Evolutionary conservation across 2,888 invertebrate species (phyloP).

Genomic region (Pteria penguin): DNA sequence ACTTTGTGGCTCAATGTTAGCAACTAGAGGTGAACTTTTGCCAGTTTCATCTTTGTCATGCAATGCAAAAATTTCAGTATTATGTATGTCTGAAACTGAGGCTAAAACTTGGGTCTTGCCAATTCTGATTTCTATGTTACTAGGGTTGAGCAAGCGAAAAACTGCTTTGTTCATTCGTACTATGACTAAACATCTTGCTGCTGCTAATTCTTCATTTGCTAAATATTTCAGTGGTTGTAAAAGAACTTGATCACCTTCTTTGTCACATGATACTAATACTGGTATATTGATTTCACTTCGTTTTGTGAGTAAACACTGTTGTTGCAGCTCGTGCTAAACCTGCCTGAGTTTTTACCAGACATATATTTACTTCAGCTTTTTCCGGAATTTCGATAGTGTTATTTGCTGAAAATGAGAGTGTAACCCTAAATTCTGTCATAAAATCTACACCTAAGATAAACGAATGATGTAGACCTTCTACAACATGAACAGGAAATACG

Average conservation of each 20-base stretch:
- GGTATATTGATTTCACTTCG: neutral
- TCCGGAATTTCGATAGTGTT: neutral
- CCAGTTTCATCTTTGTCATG: neutral
- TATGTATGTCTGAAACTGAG: slow-evolving; percentile 1
- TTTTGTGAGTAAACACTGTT: neutral
- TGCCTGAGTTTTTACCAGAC: neutral
- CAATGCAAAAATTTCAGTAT: neutral
- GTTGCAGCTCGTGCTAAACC: neutral
- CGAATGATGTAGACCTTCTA: slow-evolving; percentile 1
- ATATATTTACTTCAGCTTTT: neutral
- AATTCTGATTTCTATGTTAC: neutral
- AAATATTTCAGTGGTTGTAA: neutral
- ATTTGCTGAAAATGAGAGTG: neutral
- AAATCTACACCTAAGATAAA: slow-evolving; percentile 7
- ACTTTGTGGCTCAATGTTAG: neutral
- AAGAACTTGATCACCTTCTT: slow-evolving; percentile 6
- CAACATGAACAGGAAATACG: neutral
- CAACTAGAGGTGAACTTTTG: neutral
- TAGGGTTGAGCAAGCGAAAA: neutral
- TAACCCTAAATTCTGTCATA: neutral
- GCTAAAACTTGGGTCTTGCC: neutral
- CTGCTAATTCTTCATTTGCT: neutral
- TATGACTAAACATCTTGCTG: slow-evolving; percentile 7
- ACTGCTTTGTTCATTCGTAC: neutral
- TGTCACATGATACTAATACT: neutral